Evolutionary conservation across 2,113 vertebrate genomes (phyloP), one percentile per base, ranked within the genome.

Genomic region (Zapus hudsonius): DNA sequence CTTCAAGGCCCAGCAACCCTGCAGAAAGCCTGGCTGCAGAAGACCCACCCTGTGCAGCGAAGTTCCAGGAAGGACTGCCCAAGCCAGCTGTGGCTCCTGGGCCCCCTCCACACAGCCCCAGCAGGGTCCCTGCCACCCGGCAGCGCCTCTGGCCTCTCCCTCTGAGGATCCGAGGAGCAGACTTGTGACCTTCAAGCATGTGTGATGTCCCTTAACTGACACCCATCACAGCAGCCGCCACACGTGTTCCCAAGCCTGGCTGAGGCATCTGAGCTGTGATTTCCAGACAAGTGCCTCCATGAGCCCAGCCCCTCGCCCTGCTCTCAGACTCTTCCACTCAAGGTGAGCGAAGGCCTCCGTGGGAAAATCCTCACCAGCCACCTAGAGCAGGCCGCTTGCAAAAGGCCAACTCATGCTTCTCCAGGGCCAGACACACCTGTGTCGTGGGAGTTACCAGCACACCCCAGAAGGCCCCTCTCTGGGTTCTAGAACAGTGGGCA

Each of bases 391-490:
- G 29, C 61, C 33, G 25, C 5, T 55, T 31, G 42, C 72, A 27
- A 55, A 75, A 93, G 69, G 74, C 66, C 44, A 69, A 52, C 23
- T 7, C 23, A 0, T 2, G 3, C 55, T 57, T 27, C 10, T 13
- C 40, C 31, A 22, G 31, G 27, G 7, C 52, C 25, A 25, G 73
- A 40, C 57, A 4, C 15, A 27, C 33, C 64, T 20, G 47, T 19
- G 1, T 23, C 38, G 61, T 9, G 2, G 11, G 19, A 15, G n/a
- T 22, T 0, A 55, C 5, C 20, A 2, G 36, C 42, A 55, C 13
- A 0, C 4, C 31, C 2, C 9, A 5, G 22, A 0, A 33, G 67
- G 27, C 16, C 69, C 38, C 4, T 73, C 76, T 29, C 20, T 4
- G 42, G 36, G 36, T 13, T 69, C n/a, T 57, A 57, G 73, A 40